Base-by-base conservation (phyloP, 2,888 invertebrate species). In the Alloscopus bannaensis region DNA sequence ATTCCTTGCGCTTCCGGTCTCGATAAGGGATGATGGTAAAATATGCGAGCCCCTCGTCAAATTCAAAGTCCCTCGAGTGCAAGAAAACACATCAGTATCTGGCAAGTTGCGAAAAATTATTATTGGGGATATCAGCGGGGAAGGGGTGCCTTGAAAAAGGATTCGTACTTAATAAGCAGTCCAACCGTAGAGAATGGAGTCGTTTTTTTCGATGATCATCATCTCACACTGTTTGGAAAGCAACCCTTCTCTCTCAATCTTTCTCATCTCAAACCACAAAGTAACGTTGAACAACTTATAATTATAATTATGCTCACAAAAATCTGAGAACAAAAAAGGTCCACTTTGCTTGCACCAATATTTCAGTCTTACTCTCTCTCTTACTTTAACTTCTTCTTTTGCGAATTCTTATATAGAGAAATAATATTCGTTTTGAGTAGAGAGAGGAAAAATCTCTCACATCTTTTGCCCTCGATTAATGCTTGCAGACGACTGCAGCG, bases 331-430 rank as follows among this genome's bases (percentile, higher is more conserved):
- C 47, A 60, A 28, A 79, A 80, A 80, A 70, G 80, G 80, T 80
- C 68, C 50, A 45, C 55, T 64, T 71, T 36, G 59, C 62, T 62
- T 31, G 22, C 16, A 52, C 24, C 22, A 13, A 2, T 52, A 2
- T 16, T 55, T 45, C 26, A 52, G 47, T 73, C 59, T 80, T 80
- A 75, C 75, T 69, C 73, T 73, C 73, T 73, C 66, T 73, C 73
- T 80, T 80, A 75, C 75, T 69, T 80, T 73, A 80, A 80, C 66
- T 73, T 80, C 80, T n/a, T n/a, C 73, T 75, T 65, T 52, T 62
- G 40, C 66, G 31, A 69, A n/a, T n/a, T n/a, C n/a, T n/a, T n/a
- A n/a, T n/a, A n/a, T n/a, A n/a, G n/a, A n/a, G n/a, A n/a, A n/a
- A n/a, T n/a, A n/a, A n/a, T n/a, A n/a, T n/a, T n/a, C n/a, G n/a